Evolutionary conservation across 2,113 vertebrate genomes (phyloP), one percentile per base, ranked within the genome.

Genomic region (Myrmecobius fasciatus): DNA sequence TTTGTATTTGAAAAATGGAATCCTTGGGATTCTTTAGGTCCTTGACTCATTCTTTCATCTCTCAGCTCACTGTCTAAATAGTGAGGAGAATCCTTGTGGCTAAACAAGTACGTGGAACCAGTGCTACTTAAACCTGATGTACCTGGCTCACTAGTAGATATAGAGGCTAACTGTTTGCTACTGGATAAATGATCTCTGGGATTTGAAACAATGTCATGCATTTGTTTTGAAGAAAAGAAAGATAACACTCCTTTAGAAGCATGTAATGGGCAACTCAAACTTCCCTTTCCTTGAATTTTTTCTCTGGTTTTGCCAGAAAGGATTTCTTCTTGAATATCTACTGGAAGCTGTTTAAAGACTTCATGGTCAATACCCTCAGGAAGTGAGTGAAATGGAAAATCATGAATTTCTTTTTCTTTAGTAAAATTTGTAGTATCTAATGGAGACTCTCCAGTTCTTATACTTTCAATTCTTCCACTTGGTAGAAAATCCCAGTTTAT

Each of bases 301-400:
- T 94, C 91, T 91, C 17, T 46, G 54, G 56, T 52, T 92, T 97
- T 98, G 83, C 94, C 97, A 89, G 97, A 98, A n/a, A 99, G 94
- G 12, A 99, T 98, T 95, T 99, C 99, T 92, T 97, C 97, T 97
- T 99, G 98, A 97, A 99, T 99, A 53, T 99, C 98, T 92, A 96
- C 97, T 43, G 99, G 99, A 94, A 99, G 99, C 89, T 98, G 98
- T 91, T 94, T 97, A 93, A 99, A 99, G 46, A 99, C 99, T 25
- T 99, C 98, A 0, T 98, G 98, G 96, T 99, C 99, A 53, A 99
- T 94, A 46, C 92, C 96, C 3, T 97, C 97, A 54, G 99, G 99
- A 94, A 98, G 96, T 1, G 49, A 94, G 52, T 17, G 36, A 91
- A 94, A 14, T 2, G 95, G 53, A 0, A 88, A 60, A 46, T 94